Evolutionary conservation across 1,140 invertebrate species (phyloP), one percentile per base, ranked within the genome.

Genomic region (Vanessa tameamea): DNA sequence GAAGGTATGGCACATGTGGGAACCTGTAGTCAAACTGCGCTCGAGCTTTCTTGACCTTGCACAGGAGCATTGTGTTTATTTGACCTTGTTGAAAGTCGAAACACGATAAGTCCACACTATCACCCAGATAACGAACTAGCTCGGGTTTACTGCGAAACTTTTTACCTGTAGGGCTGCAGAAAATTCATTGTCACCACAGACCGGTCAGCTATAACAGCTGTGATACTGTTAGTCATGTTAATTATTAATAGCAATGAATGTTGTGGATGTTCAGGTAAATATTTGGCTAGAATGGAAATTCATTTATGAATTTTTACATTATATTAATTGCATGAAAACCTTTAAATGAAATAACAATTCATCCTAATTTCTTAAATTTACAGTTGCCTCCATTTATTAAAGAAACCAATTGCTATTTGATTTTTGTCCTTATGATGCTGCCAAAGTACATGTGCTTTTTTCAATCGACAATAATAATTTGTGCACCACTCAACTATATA

Each of bases 41-140:
- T 86, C 94, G 93, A 82, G 94, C 94, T 87, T 94, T 95, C 90
- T 94, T 95, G 90, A 93, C 94, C 91, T 95, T 95, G 81, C 95
- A 93, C 81, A 94, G 88, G 78, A 95, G 87, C 89, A 94, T 89
- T 77, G 94, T 92, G 90, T 93, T 96, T 81, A 96, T 94, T 93
- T 96, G 96, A 78, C 97, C 97, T 80, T 96, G 95, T 82, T 95
- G 95, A 90, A 95, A 97, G 94, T 98, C 97, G 94, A 97, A 97
- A 82, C 95, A 95, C 79, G 96, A 95, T 48, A 97, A 93, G 93
- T 98, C 97, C 90, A 97, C 94, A 81, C 94, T 93, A 87, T 97
- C 95, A 83, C 96, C 96, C 65, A 97, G 94, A 89, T 95, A 95
- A 79, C 96, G 94, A 64, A 95, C 94, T 86, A 98, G 94, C 93